A percentile compares a stretch with the other conserved stretches of the same genome.
phyloP scores from a whole-genome alignment of 2,888 invertebrate species.

The Luperina nickerlii region DNA sequence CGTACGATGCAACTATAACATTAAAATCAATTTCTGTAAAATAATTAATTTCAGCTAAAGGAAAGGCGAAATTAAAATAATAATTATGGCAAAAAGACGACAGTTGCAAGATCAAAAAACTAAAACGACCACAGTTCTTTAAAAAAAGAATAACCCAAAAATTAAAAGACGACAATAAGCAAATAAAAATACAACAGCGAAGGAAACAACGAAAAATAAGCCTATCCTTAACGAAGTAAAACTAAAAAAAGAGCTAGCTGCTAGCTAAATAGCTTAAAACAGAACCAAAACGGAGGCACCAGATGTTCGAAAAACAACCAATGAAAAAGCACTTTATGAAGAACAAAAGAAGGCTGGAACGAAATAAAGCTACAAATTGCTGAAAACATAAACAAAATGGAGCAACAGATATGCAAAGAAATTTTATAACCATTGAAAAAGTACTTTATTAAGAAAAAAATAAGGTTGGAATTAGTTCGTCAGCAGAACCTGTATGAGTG shows the following conservation, averaged over 20 bases:
- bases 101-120: background rate
- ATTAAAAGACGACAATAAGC: background rate
- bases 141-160: background rate
- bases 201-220: constrained; percentile 18
- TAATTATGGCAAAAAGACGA: background rate
- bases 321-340: constrained; percentile 1
- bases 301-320: background rate
- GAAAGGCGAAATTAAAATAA: background rate
- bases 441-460: background rate
- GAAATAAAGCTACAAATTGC: constrained; percentile 7
- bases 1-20: background rate
- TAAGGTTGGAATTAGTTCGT: constrained; percentile 31
- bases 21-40: background rate
- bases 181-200: constrained; percentile 23
- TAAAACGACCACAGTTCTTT: background rate
- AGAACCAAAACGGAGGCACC: background rate
- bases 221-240: background rate
- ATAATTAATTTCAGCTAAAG: background rate
- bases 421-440: background rate
- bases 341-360: constrained; percentile 14
- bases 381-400: background rate
- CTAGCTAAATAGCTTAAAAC: background rate
- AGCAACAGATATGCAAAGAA: background rate
- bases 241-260: background rate
- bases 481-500: constrained; percentile 79